Percentiles rank a stretch among this genome's conserved stretches.
Conservation (phyloP, 2,797 vertebrate genomes). For the Lepilemur ruficaudatus region DNA sequence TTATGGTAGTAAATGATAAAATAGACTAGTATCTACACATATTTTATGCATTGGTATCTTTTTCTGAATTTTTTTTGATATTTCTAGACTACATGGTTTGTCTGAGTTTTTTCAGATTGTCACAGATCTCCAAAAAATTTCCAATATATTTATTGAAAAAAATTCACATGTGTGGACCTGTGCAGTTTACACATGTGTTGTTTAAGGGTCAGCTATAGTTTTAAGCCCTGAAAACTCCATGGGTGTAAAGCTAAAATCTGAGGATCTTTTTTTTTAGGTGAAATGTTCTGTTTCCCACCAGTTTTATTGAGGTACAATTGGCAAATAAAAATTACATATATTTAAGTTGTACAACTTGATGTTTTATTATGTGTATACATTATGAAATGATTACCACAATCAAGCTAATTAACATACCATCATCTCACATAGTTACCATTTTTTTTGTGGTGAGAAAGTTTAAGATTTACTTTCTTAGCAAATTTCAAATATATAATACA, state of each 20-base stretch:
- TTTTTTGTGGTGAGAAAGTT: not conserved
- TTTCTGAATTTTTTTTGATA: not conserved
- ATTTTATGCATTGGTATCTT: not conserved
- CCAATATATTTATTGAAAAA: not conserved
- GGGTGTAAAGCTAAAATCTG: not conserved
- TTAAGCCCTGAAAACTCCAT: not conserved
- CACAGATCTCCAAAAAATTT: not conserved
- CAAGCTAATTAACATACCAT: not conserved
- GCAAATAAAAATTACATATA: not conserved
- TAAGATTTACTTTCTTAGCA: not conserved
- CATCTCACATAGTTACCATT: not conserved
- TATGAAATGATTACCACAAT: not conserved
- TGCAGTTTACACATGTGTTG: not conserved
- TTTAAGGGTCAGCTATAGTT: not conserved
- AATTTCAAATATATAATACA: not conserved
- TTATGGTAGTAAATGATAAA: not conserved
- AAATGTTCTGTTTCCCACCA: not conserved
- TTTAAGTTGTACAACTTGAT: not conserved
- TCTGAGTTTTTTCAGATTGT: not conserved
- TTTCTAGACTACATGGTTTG: not conserved
- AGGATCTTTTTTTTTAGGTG: not conserved
- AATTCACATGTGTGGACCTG: not conserved
- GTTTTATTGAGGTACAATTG: not conserved
- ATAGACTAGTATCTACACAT: not conserved
- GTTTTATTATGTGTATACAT: not conserved